These are phyloP conservation scores for Pungitius pungitius DNA, from an alignment of 2,113 vertebrate genomes.

Conservation along the genomic window DNA sequence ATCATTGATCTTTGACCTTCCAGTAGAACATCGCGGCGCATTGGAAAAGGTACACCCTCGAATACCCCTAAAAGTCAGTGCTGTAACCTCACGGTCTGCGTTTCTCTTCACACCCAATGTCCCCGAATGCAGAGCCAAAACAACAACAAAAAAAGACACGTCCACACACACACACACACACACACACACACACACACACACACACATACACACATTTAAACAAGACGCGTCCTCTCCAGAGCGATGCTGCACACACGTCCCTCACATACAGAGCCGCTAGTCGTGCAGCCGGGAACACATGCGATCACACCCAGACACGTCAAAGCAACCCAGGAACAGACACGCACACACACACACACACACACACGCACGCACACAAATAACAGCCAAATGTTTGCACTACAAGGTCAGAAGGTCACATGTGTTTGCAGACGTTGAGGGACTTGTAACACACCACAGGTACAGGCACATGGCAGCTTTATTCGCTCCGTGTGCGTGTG, in stretches of 20 bases:
- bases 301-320: conserved; percentile 51
- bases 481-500: conserved; percentile 12
- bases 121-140: background rate
- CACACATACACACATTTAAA: background rate
- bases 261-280: conserved; percentile 23
- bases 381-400: conserved; percentile 65
- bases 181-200: conserved; percentile 2
- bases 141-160: conserved; percentile 28
- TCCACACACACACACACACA: conserved; percentile 9
- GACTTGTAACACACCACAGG: conserved; percentile 57
- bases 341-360: conserved; percentile 26
- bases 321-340: conserved; percentile 8
- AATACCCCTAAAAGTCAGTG: background rate
- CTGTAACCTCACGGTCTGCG: background rate
- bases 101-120: background rate
- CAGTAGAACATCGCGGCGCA: background rate
- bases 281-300: conserved; percentile 59
- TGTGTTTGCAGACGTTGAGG: conserved; percentile 58
- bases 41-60: background rate
- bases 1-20: background rate
- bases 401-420: conserved; percentile 64
- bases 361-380: conserved; percentile 11
- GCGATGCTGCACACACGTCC: conserved; percentile 59
- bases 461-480: conserved; percentile 54
- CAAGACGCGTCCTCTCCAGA: too few relatives aligned